Percentiles rank a stretch among this genome's conserved stretches.
phyloP scores from a whole-genome alignment of 2,888 invertebrate genomes.

The Pristionchus maxplancki region DNA sequence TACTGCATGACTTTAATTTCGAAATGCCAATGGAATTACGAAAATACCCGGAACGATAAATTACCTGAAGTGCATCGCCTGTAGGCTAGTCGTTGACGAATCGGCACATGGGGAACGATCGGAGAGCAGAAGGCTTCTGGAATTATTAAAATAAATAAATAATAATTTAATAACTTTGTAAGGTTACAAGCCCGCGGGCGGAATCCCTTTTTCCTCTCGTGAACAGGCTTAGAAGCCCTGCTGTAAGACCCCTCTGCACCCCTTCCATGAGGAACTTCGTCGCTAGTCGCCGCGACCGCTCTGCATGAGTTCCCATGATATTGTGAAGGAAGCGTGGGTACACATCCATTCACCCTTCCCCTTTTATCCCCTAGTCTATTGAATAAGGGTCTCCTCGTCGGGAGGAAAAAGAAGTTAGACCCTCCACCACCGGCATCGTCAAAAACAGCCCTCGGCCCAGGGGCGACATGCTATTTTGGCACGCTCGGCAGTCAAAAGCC shows the following conservation, averaged over 20 bases:
- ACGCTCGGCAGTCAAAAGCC: neutral
- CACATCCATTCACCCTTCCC: neutral
- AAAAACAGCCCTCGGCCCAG: conserved; percentile 3
- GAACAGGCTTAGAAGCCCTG: conserved; percentile 11
- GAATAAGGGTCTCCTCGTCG: neutral
- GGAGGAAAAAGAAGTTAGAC: neutral
- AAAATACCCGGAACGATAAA: neutral
- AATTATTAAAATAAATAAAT: conserved; percentile 51
- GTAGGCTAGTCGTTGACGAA: conserved; percentile 66
- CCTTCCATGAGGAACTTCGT: neutral
- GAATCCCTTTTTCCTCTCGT: neutral
- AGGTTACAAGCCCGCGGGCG: neutral
- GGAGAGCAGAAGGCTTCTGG: conserved; percentile 72
- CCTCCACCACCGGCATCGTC: neutral
- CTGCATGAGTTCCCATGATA: neutral
- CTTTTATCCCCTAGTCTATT: conserved; percentile 5
- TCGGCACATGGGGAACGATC: conserved; percentile 70
- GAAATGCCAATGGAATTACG: neutral
- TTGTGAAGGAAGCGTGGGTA: neutral
- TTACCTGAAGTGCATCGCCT: conserved; percentile 68
- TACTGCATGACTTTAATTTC: neutral
- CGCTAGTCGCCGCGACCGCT: neutral
- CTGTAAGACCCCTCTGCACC: neutral
- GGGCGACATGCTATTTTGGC: neutral
- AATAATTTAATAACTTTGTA: neutral